A percentile compares a stretch with the other conserved stretches of the same genome.
These are phyloP conservation scores for Mixornis gularis DNA, from an alignment of 2,113 vertebrate genomes.

Conservation along the genomic window DNA sequence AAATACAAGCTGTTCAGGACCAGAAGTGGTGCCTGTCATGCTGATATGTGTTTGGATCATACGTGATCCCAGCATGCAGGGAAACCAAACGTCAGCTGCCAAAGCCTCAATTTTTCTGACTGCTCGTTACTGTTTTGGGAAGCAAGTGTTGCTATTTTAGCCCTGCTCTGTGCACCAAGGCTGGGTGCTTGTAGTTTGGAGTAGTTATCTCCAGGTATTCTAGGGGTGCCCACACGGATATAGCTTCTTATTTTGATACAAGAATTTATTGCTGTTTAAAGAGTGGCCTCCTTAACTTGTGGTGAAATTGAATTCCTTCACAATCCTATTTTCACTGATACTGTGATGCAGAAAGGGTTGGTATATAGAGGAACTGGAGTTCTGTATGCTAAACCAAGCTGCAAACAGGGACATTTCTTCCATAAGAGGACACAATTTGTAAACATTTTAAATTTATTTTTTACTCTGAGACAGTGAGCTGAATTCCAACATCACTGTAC, in stretches of 20 bases:
- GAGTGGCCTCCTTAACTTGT: background rate
- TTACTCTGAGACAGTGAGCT: background rate
- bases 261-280: background rate
- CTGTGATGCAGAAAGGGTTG: background rate
- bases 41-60: background rate
- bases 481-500: background rate
- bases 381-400: background rate
- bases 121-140: background rate
- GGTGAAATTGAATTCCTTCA: background rate
- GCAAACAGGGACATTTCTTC: background rate
- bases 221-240: rapidly evolving
- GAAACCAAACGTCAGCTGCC: background rate
- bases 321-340: background rate
- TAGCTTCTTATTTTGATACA: background rate
- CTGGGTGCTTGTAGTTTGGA: background rate
- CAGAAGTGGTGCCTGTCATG: background rate
- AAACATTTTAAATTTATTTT: background rate
- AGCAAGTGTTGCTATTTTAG: background rate
- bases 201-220: background rate
- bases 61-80: background rate
- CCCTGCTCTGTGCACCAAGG: rapidly evolving
- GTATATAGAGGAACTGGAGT: background rate
- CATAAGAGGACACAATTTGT: background rate
- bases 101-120: background rate
- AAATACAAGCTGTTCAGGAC: conserved; percentile 7